Base-by-base conservation (phyloP, 2,797 vertebrate genomes). In the Danionella dracula region DNA sequence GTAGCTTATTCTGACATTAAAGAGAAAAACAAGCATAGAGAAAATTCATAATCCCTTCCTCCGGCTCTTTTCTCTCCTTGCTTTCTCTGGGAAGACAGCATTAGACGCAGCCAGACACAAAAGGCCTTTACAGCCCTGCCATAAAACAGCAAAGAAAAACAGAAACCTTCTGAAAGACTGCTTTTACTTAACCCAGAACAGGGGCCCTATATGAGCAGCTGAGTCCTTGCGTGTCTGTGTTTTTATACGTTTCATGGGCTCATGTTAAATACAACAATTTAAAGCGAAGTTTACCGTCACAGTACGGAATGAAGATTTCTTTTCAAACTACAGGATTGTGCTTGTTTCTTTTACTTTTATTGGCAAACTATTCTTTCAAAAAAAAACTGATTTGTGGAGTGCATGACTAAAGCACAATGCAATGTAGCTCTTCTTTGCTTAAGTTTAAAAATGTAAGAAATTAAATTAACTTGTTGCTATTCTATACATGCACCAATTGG, bases 71-170 rank as follows among this genome's bases (percentile, higher is more conserved):
- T 45, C 4, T 45, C 55, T 57, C 17, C 41, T n/a, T 42, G 46
- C 44, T 45, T 48, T 46, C 13, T 58, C 38, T 23, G 12, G 23
- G 20, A 20, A 32, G 23, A 9, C 29, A 42, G 58, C 49, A 44
- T 32, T 48, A 17, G 42, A 61, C 38, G 51, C 78, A 83, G 78
- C 76, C 78, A 82, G 81, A 82, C 79, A 19, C 69, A 73, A 77
- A 80, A 71, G 78, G 77, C 78, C 78, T 84, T 84, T 84, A 89
- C 73, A 78, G 79, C 80, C 79, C 44, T 53, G 79, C 79, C 87
- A 79, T 87, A 86, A 88, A 88, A 87, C 75, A 56, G 77, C 79
- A 84, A 78, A 83, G 84, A 85, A 64, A 82, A 77, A 77, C 77
- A 77, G 66, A 84, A 80, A 82, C 74, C 79, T 80, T 80, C 79